Evolutionary conservation across 2,797 vertebrate genomes (phyloP).

Genomic region (Amphiprion clarkii): DNA sequence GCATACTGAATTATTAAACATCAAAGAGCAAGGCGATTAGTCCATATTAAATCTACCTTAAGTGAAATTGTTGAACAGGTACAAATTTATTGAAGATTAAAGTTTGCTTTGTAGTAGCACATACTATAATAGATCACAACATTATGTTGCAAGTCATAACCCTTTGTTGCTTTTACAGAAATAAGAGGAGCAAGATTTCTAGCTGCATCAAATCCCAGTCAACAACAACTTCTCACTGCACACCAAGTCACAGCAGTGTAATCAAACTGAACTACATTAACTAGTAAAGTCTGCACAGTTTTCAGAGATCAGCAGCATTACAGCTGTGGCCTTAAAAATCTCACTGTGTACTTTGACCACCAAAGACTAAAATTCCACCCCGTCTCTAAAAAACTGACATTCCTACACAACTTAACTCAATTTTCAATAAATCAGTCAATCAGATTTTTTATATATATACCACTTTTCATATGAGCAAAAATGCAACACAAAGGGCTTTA

Average conservation of each 20-base stretch:
- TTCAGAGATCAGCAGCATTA: not conserved
- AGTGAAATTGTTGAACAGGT: not conserved
- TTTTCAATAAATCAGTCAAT: too few species aligned
- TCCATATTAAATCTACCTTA: not conserved
- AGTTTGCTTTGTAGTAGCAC: not conserved
- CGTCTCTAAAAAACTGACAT: too few species aligned
- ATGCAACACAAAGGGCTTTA: too few species aligned
- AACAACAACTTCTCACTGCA: not conserved
- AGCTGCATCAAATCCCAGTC: not conserved
- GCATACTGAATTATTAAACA: slow-evolving; percentile 14
- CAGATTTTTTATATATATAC: too few species aligned
- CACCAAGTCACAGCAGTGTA: not conserved
- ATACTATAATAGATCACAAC: not conserved
- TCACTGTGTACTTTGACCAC: not conserved
- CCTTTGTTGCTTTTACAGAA: too few species aligned
- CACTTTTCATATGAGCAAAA: too few species aligned
- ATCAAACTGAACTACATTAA: not conserved
- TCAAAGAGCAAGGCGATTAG: slow-evolving; percentile 17
- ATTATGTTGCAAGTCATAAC: not conserved
- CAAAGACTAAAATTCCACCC: not conserved
- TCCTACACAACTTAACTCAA: too few species aligned
- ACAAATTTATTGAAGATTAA: not conserved
- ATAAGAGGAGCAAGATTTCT: too few species aligned
- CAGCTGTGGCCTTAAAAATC: not conserved
- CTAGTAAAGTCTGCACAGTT: not conserved